Evolutionary conservation across 2,113 vertebrate genomes (phyloP).

Genomic region (Neogale vison): DNA sequence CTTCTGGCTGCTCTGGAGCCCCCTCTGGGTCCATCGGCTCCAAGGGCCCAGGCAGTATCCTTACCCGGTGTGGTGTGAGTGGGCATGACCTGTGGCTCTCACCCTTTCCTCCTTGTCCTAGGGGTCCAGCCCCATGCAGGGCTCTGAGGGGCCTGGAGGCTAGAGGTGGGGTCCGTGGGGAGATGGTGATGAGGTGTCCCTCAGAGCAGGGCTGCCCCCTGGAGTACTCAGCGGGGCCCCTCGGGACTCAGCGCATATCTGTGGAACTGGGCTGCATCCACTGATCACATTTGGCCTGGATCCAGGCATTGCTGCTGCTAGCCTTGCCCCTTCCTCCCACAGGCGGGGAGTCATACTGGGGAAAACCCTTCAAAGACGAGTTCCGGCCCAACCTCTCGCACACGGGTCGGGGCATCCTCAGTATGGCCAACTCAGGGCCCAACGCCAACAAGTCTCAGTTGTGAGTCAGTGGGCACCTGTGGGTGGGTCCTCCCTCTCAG

Average conservation of each 20-base stretch:
- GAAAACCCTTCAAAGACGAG: conserved; percentile 95
- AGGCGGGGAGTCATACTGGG: conserved; percentile 97
- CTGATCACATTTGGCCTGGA: not conserved
- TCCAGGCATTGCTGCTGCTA: fast-evolving
- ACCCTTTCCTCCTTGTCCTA: not conserved
- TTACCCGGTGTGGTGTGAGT: fast-evolving
- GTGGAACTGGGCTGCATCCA: not conserved
- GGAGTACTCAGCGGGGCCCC: not conserved
- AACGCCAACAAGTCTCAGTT: conserved; percentile 99
- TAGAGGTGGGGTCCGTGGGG: no score
- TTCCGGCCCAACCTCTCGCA: conserved; percentile 96
- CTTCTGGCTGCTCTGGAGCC: not conserved
- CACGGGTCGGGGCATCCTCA: conserved; percentile 94
- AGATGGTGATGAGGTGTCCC: not conserved
- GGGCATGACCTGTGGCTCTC: not conserved
- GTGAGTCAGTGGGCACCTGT: conserved; percentile 86
- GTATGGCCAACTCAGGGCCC: conserved; percentile 99
- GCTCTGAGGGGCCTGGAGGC: not conserved
- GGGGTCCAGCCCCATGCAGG: not conserved
- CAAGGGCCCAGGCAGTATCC: no score
- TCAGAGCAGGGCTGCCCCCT: not conserved
- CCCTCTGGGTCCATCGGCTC: not conserved
- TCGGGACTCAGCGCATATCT: not conserved
- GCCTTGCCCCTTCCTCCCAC: not conserved
- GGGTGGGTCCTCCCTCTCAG: not conserved